Conservation (phyloP, 2,113 vertebrate species). For the Notechis scutatus region DNA sequence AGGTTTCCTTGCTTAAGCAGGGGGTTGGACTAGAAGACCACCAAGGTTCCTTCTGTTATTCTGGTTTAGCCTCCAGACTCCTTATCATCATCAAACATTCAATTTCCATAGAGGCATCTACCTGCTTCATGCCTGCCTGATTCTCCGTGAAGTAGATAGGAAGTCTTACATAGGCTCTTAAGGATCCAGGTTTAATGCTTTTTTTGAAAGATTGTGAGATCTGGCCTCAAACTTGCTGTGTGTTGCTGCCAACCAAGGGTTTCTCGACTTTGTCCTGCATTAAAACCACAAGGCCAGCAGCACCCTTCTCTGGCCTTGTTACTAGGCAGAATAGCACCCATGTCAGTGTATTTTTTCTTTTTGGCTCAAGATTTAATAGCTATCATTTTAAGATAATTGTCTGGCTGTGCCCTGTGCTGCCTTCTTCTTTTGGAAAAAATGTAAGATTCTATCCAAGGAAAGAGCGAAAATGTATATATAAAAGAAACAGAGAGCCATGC, state of each 20-base stretch:
- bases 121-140: neutral
- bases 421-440: neutral
- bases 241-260: neutral
- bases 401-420: neutral
- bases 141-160: neutral
- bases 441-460: neutral
- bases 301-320: neutral
- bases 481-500: neutral
- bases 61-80: too few species aligned
- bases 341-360: neutral
- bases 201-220: neutral
- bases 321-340: neutral
- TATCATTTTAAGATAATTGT: neutral
- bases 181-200: neutral
- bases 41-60: too few species aligned
- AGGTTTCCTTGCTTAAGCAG: too few species aligned
- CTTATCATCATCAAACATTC: neutral
- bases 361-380: neutral
- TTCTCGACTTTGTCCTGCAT: neutral
- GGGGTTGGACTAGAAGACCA: too few species aligned
- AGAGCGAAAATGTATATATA: neutral
- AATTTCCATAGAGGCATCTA: neutral
- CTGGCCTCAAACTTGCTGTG: neutral
- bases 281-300: neutral
- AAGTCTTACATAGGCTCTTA: neutral